These are phyloP conservation scores for Nibea albiflora DNA, from an alignment of 2,113 vertebrate genomes.

Conservation along the genomic window DNA sequence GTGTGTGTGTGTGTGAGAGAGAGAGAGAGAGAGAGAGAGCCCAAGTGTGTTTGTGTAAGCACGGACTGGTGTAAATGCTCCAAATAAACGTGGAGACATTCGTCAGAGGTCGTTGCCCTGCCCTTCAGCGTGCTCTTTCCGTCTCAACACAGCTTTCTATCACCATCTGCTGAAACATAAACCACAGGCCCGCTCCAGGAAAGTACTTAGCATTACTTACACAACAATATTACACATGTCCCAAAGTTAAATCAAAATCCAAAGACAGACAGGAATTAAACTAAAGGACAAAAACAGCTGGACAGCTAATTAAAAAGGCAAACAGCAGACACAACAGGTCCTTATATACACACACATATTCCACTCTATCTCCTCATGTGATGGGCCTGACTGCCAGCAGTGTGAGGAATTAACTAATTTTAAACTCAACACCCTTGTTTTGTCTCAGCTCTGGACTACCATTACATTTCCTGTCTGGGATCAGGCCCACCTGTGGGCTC, in stretches of 20 bases:
- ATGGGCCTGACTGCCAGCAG: background rate
- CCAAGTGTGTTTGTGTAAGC: conserved; percentile 38
- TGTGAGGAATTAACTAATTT: conserved; percentile 51
- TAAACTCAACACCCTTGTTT: conserved; percentile 61
- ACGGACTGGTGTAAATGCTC: conserved; percentile 28
- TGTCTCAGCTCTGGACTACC: conserved; percentile 54
- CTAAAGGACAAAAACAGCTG: conserved; percentile 8
- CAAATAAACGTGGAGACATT: conserved; percentile 54
- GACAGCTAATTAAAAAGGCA: background rate
- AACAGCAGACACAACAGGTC: conserved; percentile 31
- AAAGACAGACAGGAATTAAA: background rate
- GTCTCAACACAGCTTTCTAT: conserved; percentile 38
- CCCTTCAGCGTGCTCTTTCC: conserved; percentile 42
- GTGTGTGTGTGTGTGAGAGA: background rate
- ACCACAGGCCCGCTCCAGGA: conserved; percentile 12
- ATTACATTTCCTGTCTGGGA: conserved; percentile 72
- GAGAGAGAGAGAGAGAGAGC: conserved; percentile 4
- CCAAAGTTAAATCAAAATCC: conserved; percentile 28
- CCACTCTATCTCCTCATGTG: conserved; percentile 27
- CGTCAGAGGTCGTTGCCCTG: conserved; percentile 50
- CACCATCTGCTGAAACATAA: conserved; percentile 59
- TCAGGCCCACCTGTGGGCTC: conserved; percentile 70
- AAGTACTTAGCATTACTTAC: conserved; percentile 36
- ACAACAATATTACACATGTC: conserved; percentile 23
- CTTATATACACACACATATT: conserved; percentile 1